These are phyloP conservation scores for Mastomys natalensis DNA, from an alignment of 2,113 vertebrate genomes.

Conservation along the genomic window DNA sequence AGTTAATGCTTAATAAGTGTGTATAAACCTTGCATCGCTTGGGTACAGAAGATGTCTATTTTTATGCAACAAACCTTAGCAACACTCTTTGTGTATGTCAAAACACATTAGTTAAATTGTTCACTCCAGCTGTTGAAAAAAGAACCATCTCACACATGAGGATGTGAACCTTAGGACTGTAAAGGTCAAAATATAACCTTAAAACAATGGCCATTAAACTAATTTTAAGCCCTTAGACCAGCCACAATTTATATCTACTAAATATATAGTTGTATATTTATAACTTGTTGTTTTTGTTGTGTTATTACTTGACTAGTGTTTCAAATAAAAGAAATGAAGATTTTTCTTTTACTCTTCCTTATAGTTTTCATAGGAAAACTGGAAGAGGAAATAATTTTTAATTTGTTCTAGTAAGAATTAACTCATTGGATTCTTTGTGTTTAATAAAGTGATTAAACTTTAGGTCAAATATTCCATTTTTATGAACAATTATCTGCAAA, in stretches of 20 bases:
- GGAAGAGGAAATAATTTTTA: conserved; percentile 34
- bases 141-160: background rate
- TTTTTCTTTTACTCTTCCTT: background rate
- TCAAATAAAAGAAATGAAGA: conserved; percentile 37
- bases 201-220: conserved; percentile 14
- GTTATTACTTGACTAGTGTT: background rate
- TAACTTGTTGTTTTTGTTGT: background rate
- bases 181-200: conserved; percentile 1
- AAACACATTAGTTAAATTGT: background rate
- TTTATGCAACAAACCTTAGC: background rate
- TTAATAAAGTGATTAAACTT: conserved; percentile 33
- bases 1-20: conserved; percentile 41
- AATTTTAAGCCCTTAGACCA: background rate
- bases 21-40: conserved; percentile 14
- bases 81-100: background rate
- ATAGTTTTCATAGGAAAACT: conserved; percentile 21
- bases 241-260: conserved; percentile 8
- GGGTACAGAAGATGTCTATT: conserved; percentile 31
- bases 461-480: conserved; percentile 40
- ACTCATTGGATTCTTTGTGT: background rate
- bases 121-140: conserved; percentile 14
- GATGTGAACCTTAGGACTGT: background rate
- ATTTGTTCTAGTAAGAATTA: conserved; percentile 35
- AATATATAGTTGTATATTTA: background rate
- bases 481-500: background rate